These are phyloP conservation scores for Nymphicus hollandicus DNA, from an alignment of 2,113 vertebrate species.

Conservation along the genomic window DNA sequence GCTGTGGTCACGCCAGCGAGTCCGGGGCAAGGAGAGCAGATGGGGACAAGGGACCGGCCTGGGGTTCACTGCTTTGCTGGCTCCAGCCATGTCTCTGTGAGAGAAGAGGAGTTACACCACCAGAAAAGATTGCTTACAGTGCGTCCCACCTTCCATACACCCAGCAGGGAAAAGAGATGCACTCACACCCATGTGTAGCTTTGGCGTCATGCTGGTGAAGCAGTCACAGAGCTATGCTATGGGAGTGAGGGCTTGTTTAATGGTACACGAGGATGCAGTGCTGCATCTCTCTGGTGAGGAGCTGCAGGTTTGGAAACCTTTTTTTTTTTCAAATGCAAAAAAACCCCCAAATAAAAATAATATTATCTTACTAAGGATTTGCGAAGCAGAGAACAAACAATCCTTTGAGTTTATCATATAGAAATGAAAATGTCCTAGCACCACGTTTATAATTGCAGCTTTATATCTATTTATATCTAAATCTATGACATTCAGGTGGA, in stretches of 20 bases:
- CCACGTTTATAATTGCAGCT: background rate
- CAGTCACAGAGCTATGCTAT: accelerated
- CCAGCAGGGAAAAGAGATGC: background rate
- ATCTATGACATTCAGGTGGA: background rate
- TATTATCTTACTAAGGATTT: background rate
- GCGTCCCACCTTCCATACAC: background rate
- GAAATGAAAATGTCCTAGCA: background rate
- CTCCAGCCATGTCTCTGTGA: accelerated
- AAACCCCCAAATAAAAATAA: too few relatives aligned
- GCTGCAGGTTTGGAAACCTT: background rate
- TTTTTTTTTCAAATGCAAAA: background rate
- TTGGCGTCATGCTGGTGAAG: accelerated
- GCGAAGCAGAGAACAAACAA: background rate
- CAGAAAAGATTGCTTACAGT: background rate
- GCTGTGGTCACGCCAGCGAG: background rate
- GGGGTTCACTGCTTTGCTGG: background rate
- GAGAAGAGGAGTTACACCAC: background rate
- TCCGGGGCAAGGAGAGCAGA: background rate
- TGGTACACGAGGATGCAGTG: accelerated
- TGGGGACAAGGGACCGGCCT: background rate
- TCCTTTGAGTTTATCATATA: background rate
- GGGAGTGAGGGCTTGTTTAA: background rate
- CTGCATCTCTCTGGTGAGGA: background rate
- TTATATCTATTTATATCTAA: background rate
- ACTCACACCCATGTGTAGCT: background rate